Base-by-base conservation (phyloP, 2,113 vertebrate genomes). In the Pimephales promelas region DNA sequence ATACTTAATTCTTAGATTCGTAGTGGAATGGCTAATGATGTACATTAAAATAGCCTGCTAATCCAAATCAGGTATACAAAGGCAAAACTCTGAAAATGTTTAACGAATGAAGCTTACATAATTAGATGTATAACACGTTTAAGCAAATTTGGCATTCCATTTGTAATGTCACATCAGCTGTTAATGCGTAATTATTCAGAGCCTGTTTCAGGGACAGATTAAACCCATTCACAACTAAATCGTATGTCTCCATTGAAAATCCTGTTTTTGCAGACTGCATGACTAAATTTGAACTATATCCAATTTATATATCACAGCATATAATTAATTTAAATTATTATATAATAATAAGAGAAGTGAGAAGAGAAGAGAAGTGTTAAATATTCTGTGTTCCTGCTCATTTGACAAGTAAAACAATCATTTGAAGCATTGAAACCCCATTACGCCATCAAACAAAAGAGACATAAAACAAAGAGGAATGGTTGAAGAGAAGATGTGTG, bases 121-220 rank as follows among this genome's bases (percentile, higher is more conserved):
- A 10, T 78, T 24, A 78, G 24, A 45, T 26, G 3, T 40, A 78
- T 20, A 26, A 78, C 76, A 61, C 36, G 4, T 61, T 78, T 78
- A 61, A 78, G n/a, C 2, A 1, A 24, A 78, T 61, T 61, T 43
- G 75, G 26, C 7, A 45, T 78, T 59, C 45, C 26, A 78, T 78
- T 78, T 61, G 75, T 61, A 59, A 16, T 78, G 75, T 36, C 75
- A 24, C 34, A 78, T 78, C 54, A 26, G 56, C n/a, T 78, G 56
- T 61, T 57, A 78, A 61, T 61, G 34, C 9, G 13, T 43, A 45
- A 78, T 78, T 78, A 78, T 78, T 78, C 75, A 61, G 36, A 61
- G 75, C 14, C 54, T 10, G 8, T 78, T 78, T 61, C 56, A 78
- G 56, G n/a, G 56, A 61, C 36, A 78, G 36, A 78, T 61, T 78